phyloP scores from a whole-genome alignment of 2,113 vertebrate genomes.

The Nothoprocta perdicaria region DNA sequence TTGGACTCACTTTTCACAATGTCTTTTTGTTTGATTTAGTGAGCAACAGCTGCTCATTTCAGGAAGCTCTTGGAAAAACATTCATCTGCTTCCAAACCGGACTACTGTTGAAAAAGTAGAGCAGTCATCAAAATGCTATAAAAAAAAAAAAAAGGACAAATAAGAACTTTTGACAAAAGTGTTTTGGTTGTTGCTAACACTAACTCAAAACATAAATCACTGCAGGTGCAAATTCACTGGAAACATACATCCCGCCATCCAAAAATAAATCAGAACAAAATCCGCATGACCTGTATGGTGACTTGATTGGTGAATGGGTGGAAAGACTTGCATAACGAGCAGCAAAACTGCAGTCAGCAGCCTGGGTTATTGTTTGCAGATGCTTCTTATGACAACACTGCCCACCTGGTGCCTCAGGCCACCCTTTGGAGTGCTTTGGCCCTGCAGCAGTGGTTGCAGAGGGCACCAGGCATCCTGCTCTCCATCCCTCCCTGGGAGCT shows the following conservation, averaged over 20 bases:
- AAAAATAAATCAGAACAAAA: conserved; percentile 24
- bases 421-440: fast-evolving
- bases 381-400: neutral
- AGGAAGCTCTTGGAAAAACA: conserved; percentile 33
- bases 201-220: conserved; percentile 31
- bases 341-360: neutral
- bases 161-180: neutral
- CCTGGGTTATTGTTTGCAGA: neutral
- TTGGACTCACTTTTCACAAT: neutral
- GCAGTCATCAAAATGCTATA: neutral
- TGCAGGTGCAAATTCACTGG: neutral
- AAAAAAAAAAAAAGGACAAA: neutral
- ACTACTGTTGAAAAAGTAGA: neutral
- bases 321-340: neutral
- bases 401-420: neutral
- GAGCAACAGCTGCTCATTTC: conserved; percentile 30
- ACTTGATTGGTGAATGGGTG: neutral
- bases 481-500: neutral
- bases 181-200: neutral
- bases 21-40: neutral
- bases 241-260: neutral
- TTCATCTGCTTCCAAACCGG: neutral
- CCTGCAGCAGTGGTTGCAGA: fast-evolving
- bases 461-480: neutral
- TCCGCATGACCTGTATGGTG: neutral